These are phyloP conservation scores for Cyprinodon brontotheroides DNA, from an alignment of 2,113 vertebrate genomes.

Conservation along the genomic window DNA sequence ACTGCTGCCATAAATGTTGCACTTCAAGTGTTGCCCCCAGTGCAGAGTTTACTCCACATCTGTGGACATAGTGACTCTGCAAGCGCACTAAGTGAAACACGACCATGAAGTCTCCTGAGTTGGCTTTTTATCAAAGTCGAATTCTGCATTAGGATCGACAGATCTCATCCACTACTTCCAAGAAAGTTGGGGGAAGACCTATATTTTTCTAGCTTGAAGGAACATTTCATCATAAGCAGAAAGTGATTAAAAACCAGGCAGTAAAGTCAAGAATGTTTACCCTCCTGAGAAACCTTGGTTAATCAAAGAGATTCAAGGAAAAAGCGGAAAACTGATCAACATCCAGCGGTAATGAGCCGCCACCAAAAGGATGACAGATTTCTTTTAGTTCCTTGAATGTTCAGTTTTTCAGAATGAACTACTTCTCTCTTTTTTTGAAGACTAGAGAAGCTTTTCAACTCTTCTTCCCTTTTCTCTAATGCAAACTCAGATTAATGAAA, in stretches of 20 bases:
- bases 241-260: not conserved
- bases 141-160: not conserved
- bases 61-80: not conserved
- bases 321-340: too few relatives aligned
- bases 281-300: too few relatives aligned
- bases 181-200: not conserved
- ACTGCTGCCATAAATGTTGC: not conserved
- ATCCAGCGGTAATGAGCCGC: too few relatives aligned
- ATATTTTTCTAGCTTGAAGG: not conserved
- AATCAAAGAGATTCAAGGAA: too few relatives aligned
- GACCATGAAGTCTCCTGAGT: not conserved
- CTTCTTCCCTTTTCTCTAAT: too few relatives aligned
- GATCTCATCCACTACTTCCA: not conserved
- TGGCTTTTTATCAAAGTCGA: not conserved
- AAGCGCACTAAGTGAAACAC: not conserved
- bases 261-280: not conserved
- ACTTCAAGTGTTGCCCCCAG: not conserved
- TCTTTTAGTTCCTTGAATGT: too few relatives aligned
- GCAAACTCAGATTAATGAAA: too few relatives aligned
- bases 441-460: too few relatives aligned
- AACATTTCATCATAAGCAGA: not conserved
- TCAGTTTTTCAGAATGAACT: too few relatives aligned
- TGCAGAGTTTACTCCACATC: not conserved
- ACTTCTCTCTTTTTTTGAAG: too few relatives aligned
- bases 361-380: too few relatives aligned